Conservation (phyloP, 2,797 vertebrate genomes). For the Hippocampus kuda region DNA sequence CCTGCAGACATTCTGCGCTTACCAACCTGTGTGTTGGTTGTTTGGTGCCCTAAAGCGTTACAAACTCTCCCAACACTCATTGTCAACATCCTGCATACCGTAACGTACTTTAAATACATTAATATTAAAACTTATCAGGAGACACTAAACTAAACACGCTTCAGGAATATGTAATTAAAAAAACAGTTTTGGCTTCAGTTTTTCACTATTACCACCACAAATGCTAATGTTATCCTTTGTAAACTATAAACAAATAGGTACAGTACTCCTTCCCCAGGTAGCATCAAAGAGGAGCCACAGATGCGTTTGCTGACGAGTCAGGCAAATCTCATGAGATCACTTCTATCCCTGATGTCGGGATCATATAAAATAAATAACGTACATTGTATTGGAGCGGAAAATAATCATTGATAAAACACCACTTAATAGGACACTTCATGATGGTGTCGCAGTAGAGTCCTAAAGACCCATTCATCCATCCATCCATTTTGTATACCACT, state of each 20-base stretch:
- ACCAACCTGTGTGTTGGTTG: neutral
- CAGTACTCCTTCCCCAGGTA: neutral
- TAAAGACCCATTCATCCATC: neutral
- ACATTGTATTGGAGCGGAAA: neutral
- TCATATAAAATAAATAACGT: neutral
- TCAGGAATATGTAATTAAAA: neutral
- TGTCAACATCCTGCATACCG: neutral
- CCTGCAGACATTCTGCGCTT: neutral
- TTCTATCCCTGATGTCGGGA: neutral
- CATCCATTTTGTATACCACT: neutral
- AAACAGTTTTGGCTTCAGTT: neutral
- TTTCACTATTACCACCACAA: neutral
- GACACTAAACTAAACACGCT: neutral
- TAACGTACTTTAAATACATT: neutral
- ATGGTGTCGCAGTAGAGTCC: neutral
- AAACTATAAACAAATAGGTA: neutral
- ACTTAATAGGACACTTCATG: neutral
- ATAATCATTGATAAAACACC: neutral
- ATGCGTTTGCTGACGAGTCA: neutral
- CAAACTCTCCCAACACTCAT: constrained; percentile 1
- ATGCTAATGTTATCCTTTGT: neutral
- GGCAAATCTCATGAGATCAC: neutral
- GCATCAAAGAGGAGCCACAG: neutral
- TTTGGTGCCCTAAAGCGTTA: neutral
- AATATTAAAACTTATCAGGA: neutral